phyloP scores from a whole-genome alignment of 30 jellyfish, hydroid and myxozoan species.

The Cassiopea andromeda region DNA sequence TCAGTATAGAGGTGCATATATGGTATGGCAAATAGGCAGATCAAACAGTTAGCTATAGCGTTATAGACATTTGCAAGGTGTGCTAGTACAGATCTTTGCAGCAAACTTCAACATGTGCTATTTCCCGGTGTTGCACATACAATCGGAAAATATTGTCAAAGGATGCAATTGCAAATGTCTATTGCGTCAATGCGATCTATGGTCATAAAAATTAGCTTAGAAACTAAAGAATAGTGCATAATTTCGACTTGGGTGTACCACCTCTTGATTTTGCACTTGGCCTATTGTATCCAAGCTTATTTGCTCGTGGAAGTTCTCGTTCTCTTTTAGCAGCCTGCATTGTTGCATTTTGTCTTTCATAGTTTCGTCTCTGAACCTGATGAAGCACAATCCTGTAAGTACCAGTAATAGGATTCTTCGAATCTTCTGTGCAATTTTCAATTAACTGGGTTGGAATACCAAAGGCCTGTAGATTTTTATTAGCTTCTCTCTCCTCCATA shows the following conservation, averaged over 20 bases:
- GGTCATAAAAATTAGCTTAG: background rate
- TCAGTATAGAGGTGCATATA: too few relatives aligned
- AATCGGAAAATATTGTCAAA: too few relatives aligned
- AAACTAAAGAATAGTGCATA: conserved; percentile 74
- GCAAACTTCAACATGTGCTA: too few relatives aligned
- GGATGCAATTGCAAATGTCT: too few relatives aligned
- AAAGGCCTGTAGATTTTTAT: conserved; percentile 43
- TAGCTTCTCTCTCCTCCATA: conserved; percentile 79
- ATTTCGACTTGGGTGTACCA: conserved; percentile 75
- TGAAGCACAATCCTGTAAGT: conserved; percentile 85
- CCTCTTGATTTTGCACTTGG: conserved; percentile 26
- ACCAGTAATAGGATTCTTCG: conserved; percentile 83
- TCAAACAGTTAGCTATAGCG: too few relatives aligned
- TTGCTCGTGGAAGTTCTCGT: conserved; percentile 47
- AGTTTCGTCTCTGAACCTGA: conserved; percentile 80
- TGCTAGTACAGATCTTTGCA: too few relatives aligned
- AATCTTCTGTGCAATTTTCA: conserved; percentile 56
- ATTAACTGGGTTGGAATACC: conserved; percentile 80
- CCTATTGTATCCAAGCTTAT: conserved; percentile 38
- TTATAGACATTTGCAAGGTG: too few relatives aligned
- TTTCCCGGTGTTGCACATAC: too few relatives aligned
- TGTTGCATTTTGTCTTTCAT: conserved; percentile 69
- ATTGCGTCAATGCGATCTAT: too few relatives aligned
- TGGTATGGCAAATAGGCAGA: too few relatives aligned
- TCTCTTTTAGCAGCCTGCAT: conserved; percentile 66